Evolutionary conservation across 2,888 invertebrate genomes (phyloP).

Genomic region (Chalcosyrphus nemorum): DNA sequence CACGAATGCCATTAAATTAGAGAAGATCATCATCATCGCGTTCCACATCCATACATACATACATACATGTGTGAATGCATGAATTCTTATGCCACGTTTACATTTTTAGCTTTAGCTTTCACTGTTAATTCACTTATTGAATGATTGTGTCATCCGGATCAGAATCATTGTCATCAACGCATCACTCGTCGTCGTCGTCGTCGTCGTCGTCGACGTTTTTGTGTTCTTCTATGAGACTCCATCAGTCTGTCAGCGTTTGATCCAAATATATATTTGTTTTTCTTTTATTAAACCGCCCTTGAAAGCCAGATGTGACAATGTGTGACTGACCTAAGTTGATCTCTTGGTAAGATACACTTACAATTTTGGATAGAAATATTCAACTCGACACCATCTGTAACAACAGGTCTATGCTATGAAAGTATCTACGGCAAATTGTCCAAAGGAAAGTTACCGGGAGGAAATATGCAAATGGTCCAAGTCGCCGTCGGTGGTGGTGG

Average conservation of each 20-base stretch:
- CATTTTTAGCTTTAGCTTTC: slow-evolving; percentile 49
- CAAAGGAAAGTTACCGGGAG: not conserved
- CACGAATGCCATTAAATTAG: slow-evolving; percentile 18
- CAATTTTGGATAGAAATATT: not conserved
- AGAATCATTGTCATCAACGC: slow-evolving; percentile 66
- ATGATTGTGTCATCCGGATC: slow-evolving; percentile 73
- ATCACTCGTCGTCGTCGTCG: slow-evolving; percentile 10
- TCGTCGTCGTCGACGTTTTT: not conserved
- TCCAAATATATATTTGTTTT: slow-evolving; percentile 6
- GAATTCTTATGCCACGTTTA: slow-evolving; percentile 18
- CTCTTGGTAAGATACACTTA: not conserved
- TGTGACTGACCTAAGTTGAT: slow-evolving; percentile 67
- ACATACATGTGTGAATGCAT: not conserved
- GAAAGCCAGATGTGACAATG: slow-evolving; percentile 63
- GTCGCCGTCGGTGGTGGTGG: not conserved
- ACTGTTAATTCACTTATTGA: slow-evolving; percentile 68
- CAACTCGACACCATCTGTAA: not conserved
- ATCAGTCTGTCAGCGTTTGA: slow-evolving; percentile 23
- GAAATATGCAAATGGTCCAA: slow-evolving; percentile 33
- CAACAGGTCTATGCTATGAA: slow-evolving; percentile 1
- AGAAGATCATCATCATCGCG: slow-evolving; percentile 15
- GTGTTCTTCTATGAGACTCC: slow-evolving; percentile 2
- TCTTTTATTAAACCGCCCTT: slow-evolving; percentile 63
- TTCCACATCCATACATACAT: slow-evolving; percentile 17
- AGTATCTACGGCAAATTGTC: not conserved